Evolutionary conservation across 1,140 invertebrate species (phyloP), one percentile per base, ranked within the genome.

Genomic region (Drosophila sproati): DNA sequence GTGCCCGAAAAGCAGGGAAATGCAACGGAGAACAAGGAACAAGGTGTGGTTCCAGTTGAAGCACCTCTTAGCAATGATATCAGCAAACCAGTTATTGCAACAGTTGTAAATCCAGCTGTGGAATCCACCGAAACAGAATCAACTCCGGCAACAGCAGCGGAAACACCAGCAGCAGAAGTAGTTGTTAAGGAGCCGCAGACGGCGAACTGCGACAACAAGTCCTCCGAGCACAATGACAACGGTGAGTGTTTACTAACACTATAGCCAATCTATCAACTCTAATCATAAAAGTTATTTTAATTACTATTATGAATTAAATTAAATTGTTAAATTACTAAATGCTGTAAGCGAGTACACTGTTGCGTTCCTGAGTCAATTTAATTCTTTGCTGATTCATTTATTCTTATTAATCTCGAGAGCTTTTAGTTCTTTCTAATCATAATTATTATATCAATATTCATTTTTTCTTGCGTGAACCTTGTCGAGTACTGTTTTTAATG

Each of bases 201-300:
- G 7, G 41, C 54, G 7, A 77, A 77, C 50, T 78, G 70, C 5
- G 82, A 77, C 59, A 78, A 75, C 57, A 91, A 91, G 51, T 54
- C 75, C 50, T 54, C 75, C 47, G 91, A 92, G 62, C 83, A 76
- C 41, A 90, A 91, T 77, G 87, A 91, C 47, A 92, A 90, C 57
- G 88, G 91, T 91, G 45, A 72, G 77, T 20, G 20, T 20, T 20
- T 20, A 20, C 20, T 20, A 20, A 20, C 1, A 20, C 20, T 20
- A 20, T 20, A 20, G 20, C 20, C 20, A 20, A 20, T 73, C 7
- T 7, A 5, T 64, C 8, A 3, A 10, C 6, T 6, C 5, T 10
- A 20, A 2, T 5, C n/a, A 10, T 5, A 5, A 34, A 41, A 2
- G 5, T 31, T 20, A 20, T 20, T 0, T 20, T 20, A 20, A 20